A percentile compares a stretch with the other conserved stretches of the same genome.
Evolutionary conservation across 2,113 vertebrate genomes (phyloP).

Genomic region (Choloepus hoffmanni): DNA sequence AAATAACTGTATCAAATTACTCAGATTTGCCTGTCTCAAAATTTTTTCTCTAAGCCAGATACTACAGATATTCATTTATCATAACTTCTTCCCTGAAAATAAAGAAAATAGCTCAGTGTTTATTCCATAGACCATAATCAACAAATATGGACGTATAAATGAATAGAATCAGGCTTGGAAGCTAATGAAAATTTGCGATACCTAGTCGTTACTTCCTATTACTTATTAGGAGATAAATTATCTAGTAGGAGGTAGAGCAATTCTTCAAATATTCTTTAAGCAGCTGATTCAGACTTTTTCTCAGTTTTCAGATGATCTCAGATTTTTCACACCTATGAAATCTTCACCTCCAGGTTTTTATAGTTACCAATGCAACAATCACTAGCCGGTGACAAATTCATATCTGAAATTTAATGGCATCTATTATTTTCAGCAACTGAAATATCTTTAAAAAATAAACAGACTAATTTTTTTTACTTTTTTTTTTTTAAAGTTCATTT

Average conservation of each 20-base stretch:
- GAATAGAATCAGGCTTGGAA: conserved; percentile 3
- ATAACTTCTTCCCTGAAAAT: neutral
- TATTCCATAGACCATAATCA: neutral
- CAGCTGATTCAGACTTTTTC: neutral
- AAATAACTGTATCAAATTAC: conserved; percentile 31
- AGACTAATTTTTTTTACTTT: neutral
- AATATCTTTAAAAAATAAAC: conserved; percentile 52
- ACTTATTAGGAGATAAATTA: neutral
- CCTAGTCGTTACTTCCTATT: neutral
- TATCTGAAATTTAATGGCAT: neutral
- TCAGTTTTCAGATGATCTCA: conserved; percentile 7
- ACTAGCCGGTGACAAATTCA: conserved; percentile 11
- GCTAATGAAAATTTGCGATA: neutral
- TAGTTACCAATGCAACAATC: neutral
- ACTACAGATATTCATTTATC: neutral
- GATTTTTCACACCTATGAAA: neutral
- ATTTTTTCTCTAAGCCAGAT: neutral
- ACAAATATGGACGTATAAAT: conserved; percentile 24
- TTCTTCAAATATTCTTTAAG: conserved; percentile 44
- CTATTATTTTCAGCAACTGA: conserved; percentile 21
- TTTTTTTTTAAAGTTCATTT: neutral
- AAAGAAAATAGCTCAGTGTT: neutral
- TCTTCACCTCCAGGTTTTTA: neutral
- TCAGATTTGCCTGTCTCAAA: neutral
- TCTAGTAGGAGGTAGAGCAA: neutral